Conservation (phyloP, 2,113 vertebrate species). For the Cryptotis parvus region DNA sequence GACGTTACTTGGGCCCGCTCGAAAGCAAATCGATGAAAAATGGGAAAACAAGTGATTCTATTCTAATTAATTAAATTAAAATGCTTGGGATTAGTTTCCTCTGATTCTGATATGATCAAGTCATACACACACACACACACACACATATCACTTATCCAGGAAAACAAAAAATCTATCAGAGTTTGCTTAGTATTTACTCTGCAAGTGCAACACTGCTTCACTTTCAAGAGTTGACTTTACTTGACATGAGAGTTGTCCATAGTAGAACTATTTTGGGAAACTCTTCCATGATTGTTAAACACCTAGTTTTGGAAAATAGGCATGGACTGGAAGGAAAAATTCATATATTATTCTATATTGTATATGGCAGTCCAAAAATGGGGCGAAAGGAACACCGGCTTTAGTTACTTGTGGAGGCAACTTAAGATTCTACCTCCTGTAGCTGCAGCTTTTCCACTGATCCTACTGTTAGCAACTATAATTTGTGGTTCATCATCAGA, state of each 20-base stretch:
- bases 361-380: no score
- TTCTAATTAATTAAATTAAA: background rate
- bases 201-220: background rate
- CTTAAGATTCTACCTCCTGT: no score
- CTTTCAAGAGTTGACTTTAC: background rate
- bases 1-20: no score
- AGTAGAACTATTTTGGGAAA: background rate
- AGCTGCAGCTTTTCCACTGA: no score
- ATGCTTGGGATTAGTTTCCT: background rate
- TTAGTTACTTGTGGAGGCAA: no score
- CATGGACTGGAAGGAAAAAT: background rate
- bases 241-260: background rate
- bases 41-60: no score
- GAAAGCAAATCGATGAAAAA: no score
- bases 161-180: background rate
- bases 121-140: no score
- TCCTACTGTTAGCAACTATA: no score
- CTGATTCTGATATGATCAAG: background rate
- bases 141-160: background rate
- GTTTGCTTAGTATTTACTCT: background rate
- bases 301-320: background rate
- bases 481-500: no score
- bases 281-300: background rate
- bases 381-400: no score
- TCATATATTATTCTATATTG: background rate